Percentiles rank a stretch among this genome's conserved stretches.
Conservation (phyloP, 2,113 vertebrate species). For the Psilopsiagon aurifrons region DNA sequence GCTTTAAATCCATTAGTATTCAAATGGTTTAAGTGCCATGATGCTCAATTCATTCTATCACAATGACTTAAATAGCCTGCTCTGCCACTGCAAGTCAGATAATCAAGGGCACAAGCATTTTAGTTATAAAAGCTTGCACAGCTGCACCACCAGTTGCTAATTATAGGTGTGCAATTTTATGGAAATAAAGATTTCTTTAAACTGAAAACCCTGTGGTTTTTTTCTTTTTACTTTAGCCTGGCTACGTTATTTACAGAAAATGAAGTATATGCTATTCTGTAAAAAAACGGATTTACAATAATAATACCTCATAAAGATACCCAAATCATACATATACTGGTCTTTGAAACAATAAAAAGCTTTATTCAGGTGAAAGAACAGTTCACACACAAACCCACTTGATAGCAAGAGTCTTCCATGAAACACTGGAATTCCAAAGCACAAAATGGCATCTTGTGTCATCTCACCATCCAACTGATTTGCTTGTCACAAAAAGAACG, state of each 20-base stretch:
- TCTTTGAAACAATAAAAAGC: neutral
- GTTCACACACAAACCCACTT: neutral
- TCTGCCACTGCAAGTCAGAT: conserved; percentile 2
- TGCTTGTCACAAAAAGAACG: neutral
- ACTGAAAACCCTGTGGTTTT: neutral
- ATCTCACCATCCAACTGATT: neutral
- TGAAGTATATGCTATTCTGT: neutral
- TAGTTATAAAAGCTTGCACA: neutral
- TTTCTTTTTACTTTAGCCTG: neutral
- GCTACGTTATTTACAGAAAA: neutral
- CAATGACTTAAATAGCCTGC: neutral
- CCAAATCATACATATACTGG: neutral
- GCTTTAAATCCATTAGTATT: conserved; percentile 8
- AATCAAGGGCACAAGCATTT: neutral
- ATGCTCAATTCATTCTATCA: neutral
- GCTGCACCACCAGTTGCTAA: neutral
- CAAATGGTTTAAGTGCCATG: conserved; percentile 6
- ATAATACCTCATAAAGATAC: neutral
- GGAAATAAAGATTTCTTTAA: neutral
- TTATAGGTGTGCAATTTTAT: neutral
- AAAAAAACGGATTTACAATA: neutral
- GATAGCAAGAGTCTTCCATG: neutral
- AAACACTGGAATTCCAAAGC: neutral
- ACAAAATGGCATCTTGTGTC: neutral
- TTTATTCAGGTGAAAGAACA: neutral